A percentile compares a stretch with the other conserved stretches of the same genome.
Conservation (phyloP, 2,113 vertebrate species). For the Callipepla californica region DNA sequence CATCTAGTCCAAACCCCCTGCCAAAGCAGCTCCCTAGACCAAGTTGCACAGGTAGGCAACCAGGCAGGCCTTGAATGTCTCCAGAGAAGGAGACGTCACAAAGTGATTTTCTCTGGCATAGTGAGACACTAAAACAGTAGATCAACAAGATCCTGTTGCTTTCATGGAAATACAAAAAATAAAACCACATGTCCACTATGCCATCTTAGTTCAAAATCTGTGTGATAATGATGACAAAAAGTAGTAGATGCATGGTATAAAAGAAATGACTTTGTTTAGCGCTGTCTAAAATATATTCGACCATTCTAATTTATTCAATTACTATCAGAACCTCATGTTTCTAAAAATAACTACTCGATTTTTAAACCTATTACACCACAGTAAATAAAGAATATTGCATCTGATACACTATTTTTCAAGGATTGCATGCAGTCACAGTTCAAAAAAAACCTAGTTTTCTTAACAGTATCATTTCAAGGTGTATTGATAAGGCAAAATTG, state of each 20-base stretch:
- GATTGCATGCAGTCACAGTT: fast-evolving
- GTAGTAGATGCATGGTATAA: not conserved
- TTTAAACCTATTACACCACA: not conserved
- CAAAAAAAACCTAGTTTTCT: not conserved
- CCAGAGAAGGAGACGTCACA: too few relatives aligned
- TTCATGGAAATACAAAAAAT: not conserved
- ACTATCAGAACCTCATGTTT: not conserved
- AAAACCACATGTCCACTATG: not conserved
- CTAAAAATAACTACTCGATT: not conserved
- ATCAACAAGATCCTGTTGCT: not conserved
- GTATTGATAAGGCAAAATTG: not conserved
- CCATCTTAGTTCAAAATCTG: not conserved
- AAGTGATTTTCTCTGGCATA: not conserved
- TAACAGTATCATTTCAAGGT: not conserved
- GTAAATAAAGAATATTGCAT: fast-evolving
- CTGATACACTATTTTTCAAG: not conserved
- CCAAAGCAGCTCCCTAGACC: too few relatives aligned
- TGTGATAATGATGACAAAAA: not conserved
- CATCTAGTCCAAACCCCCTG: too few relatives aligned
- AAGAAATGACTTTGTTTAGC: not conserved
- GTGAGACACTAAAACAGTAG: not conserved
- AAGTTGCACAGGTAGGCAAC: too few relatives aligned
- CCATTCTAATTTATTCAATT: not conserved
- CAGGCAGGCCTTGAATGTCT: too few relatives aligned
- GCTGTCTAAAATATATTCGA: fast-evolving